Evolutionary conservation across 37 sponge, comb jelly and placozoan species (phyloP).

Genomic region (Dysidea cf. avara): DNA sequence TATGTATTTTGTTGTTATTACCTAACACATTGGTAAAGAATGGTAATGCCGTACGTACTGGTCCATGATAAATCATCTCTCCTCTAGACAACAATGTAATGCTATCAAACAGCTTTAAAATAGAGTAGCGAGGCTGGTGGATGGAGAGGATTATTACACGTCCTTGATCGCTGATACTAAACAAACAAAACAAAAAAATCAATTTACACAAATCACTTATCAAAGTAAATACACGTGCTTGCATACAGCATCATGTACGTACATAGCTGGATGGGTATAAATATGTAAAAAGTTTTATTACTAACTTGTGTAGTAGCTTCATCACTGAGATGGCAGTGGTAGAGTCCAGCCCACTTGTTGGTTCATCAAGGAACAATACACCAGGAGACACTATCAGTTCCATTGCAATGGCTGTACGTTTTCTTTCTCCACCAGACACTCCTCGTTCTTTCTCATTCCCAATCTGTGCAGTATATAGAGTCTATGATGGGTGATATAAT

Average conservation of each 20-base stretch:
- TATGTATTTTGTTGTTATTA: too few species aligned
- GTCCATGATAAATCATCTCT: constrained; percentile 66
- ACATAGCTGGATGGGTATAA: too few species aligned
- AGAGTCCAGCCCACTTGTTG: constrained; percentile 92
- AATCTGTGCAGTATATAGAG: constrained; percentile 27
- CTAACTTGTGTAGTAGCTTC: constrained; percentile 64
- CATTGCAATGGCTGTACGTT: constrained; percentile 90
- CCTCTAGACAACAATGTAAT: constrained; percentile 73
- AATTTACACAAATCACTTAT: too few species aligned
- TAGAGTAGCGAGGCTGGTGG: constrained; percentile 90
- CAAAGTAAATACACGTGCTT: too few species aligned
- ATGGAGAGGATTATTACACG: constrained; percentile 73
- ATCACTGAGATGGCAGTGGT: constrained; percentile 77
- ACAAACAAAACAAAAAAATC: too few species aligned
- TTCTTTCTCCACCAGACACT: constrained; percentile 87
- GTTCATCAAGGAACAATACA: too few species aligned
- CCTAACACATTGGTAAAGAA: too few species aligned
- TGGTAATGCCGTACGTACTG: too few species aligned
- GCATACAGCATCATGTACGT: too few species aligned
- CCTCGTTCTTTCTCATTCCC: constrained; percentile 79
- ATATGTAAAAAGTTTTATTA: too few species aligned
- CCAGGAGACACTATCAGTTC: too few species aligned
- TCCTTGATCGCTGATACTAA: constrained; percentile 9
- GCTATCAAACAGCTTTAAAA: constrained; percentile 60
- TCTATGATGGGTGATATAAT: too few species aligned